Percentiles rank a stretch among this genome's conserved stretches.
phyloP scores from a whole-genome alignment of 2,888 invertebrate species.

The Sipha maydis region DNA sequence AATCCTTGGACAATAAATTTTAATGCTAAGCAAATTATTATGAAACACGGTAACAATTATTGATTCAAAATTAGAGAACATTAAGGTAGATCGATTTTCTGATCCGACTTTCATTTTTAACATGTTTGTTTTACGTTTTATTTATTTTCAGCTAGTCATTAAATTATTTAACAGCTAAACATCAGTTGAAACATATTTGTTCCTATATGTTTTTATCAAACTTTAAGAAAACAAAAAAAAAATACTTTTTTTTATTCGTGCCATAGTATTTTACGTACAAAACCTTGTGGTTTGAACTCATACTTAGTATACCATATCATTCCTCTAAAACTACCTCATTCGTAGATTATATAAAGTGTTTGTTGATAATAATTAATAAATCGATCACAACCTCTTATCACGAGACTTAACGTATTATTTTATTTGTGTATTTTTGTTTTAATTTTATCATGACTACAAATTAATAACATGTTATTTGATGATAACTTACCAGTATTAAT shows the following conservation, averaged over 20 bases:
- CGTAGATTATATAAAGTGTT: slow-evolving; percentile 13
- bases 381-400: slow-evolving; percentile 24
- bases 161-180: slow-evolving; percentile 19
- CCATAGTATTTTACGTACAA: slow-evolving; percentile 14
- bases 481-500: slow-evolving; percentile 48
- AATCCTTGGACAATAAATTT: slow-evolving; percentile 42
- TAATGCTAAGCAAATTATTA: slow-evolving; percentile 17
- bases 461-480: slow-evolving; percentile 22
- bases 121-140: slow-evolving; percentile 19
- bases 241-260: background rate
- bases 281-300: slow-evolving; percentile 6
- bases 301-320: slow-evolving; percentile 46
- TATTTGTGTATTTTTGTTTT: background rate
- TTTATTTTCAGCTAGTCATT: slow-evolving; percentile 49
- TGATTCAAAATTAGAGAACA: slow-evolving; percentile 7
- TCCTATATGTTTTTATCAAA: slow-evolving; percentile 46
- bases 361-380: slow-evolving; percentile 21
- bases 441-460: background rate
- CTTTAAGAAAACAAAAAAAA: background rate
- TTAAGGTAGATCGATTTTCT: slow-evolving; percentile 16
- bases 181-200: slow-evolving; percentile 42
- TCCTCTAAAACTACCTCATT: slow-evolving; percentile 57
- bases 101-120: background rate
- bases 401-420: slow-evolving; percentile 18
- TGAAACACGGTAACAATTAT: slow-evolving; percentile 34